Percentiles rank a stretch among this genome's conserved stretches.
These are phyloP conservation scores for Oostethus manadensis DNA, from an alignment of 2,113 vertebrate species.

Conservation along the genomic window DNA sequence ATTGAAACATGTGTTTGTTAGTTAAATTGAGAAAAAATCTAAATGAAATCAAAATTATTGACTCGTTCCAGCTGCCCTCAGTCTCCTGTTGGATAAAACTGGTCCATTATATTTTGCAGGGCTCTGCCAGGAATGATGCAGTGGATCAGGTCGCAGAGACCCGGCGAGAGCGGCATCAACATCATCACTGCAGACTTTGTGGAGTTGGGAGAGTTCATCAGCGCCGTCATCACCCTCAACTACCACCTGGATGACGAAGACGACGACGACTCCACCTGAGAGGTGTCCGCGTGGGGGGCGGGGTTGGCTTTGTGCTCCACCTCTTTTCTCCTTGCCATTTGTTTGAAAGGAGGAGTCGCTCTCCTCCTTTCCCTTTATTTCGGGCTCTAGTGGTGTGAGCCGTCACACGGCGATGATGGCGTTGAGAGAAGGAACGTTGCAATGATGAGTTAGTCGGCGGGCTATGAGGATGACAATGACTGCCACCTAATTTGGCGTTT, in stretches of 20 bases:
- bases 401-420: slow-evolving; percentile 17
- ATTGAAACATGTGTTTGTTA: no score
- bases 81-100: neutral
- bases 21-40: no score
- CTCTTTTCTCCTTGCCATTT: slow-evolving; percentile 62
- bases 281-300: slow-evolving; percentile 2
- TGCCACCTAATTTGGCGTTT: slow-evolving; percentile 37
- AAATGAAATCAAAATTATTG: no score
- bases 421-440: slow-evolving; percentile 19
- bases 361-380: slow-evolving; percentile 72
- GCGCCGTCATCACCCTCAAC: slow-evolving; percentile 95
- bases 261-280: slow-evolving; percentile 88
- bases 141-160: slow-evolving; percentile 89
- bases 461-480: slow-evolving; percentile 33
- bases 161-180: slow-evolving; percentile 93
- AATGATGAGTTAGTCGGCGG: slow-evolving; percentile 19
- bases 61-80: neutral
- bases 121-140: slow-evolving; percentile 97
- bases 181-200: slow-evolving; percentile 97
- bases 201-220: slow-evolving; percentile 97
- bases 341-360: slow-evolving; percentile 64
- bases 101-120: slow-evolving; percentile 61
- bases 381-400: slow-evolving; percentile 64
- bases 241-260: slow-evolving; percentile 87
- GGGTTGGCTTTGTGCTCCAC: slow-evolving; percentile 56